These are phyloP conservation scores for Ostrea denselamellosa DNA, from an alignment of 1,140 invertebrate genomes.

Conservation along the genomic window DNA sequence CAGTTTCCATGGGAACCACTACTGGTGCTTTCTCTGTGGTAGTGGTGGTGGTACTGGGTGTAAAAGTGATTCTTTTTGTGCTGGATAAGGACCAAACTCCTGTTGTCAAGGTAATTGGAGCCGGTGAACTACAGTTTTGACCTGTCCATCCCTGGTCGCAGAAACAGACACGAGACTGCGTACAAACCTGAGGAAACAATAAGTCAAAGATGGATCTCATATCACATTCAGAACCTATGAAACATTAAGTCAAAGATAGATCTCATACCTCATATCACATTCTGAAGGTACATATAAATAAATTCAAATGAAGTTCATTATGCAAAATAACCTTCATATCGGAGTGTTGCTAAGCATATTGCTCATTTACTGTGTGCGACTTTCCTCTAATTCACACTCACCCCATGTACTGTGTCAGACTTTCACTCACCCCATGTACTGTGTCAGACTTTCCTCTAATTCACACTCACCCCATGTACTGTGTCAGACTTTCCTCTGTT, in stretches of 20 bases:
- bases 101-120: constrained; percentile 61
- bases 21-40: constrained; percentile 37
- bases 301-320: not conserved
- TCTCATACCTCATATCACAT: too few relatives aligned
- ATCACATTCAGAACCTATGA: too few relatives aligned
- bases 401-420: not conserved
- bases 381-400: constrained; percentile 81
- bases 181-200: constrained; percentile 85
- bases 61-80: constrained; percentile 52
- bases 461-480: constrained; percentile 82
- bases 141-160: constrained; percentile 94
- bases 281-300: too few relatives aligned
- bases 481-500: too few relatives aligned
- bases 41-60: constrained; percentile 46
- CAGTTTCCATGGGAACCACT: constrained; percentile 31
- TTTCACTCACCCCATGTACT: constrained; percentile 80
- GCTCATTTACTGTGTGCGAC: not conserved
- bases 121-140: constrained; percentile 88
- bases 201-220: not conserved
- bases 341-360: not conserved
- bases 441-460: too few relatives aligned
- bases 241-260: not conserved
- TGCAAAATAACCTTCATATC: not conserved
- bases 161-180: constrained; percentile 94
- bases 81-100: constrained; percentile 52